These are phyloP conservation scores for Cyprinodon tularosa DNA, from an alignment of 2,113 vertebrate genomes.

Conservation along the genomic window DNA sequence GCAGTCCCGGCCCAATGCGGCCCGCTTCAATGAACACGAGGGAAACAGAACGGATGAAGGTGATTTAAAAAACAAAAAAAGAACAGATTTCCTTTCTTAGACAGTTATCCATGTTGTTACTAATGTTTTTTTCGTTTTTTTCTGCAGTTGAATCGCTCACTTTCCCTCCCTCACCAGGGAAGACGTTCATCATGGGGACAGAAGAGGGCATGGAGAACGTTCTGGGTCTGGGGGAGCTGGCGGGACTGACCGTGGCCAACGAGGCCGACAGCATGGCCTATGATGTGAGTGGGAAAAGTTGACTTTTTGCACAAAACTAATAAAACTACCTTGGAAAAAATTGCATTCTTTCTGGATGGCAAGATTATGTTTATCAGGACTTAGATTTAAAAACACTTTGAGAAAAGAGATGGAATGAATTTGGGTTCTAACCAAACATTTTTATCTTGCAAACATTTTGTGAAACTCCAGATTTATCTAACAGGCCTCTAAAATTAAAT, in stretches of 20 bases:
- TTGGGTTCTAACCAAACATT: not conserved
- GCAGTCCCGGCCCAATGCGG: constrained; percentile 86
- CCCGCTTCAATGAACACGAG: constrained; percentile 90
- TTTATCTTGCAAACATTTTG: not conserved
- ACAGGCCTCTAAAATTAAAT: not conserved
- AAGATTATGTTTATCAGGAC: not conserved
- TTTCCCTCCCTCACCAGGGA: constrained; percentile 95
- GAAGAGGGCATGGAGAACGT: constrained; percentile 95
- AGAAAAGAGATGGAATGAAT: not conserved
- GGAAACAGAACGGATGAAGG: constrained; percentile 93
- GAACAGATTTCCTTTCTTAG: not conserved
- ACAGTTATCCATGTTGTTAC: not conserved
- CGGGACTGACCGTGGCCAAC: constrained; percentile 97
- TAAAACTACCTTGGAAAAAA: not conserved
- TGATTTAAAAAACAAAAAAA: constrained; percentile 28
- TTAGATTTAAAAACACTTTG: not conserved
- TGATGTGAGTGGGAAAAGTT: constrained; percentile 84
- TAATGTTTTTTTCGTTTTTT: constrained; percentile 10
- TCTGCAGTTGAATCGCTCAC: constrained; percentile 92
- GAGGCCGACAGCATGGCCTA: constrained; percentile 94
- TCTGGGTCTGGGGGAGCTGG: constrained; percentile 94
- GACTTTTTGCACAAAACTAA: not conserved
- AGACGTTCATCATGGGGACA: constrained; percentile 94
- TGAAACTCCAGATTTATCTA: not conserved
- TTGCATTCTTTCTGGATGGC: not conserved